Evolutionary conservation across 2,797 vertebrate genomes (phyloP), one percentile per base, ranked within the genome.

Genomic region (Chaunax sp.): DNA sequence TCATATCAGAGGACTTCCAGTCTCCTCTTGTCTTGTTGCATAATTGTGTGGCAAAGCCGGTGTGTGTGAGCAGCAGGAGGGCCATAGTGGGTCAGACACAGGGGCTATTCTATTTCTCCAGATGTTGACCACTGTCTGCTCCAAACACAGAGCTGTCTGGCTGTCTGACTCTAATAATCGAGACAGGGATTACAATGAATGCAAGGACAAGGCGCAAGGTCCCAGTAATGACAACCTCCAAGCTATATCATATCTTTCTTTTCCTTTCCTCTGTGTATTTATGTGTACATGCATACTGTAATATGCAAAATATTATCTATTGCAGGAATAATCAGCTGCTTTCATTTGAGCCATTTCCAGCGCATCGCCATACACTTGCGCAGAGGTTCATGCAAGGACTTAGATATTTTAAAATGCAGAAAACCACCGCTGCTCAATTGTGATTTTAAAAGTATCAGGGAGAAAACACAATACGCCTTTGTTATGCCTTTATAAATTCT

Each of bases 41-140:
- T 57, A 65, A 57, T 49, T 63, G 56, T 23, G 47, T 33, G 49
- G 11, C 19, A 26, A 22, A 73, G 50, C 40, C 1, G 47, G n/a
- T 46, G 45, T 56, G 49, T 53, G 50, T 23, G 66, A 72, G 66
- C 28, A 81, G 65, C 76, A 69, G 61, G 15, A 65, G 40, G 65
- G 67, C 59, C n/a, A 0, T 25, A 41, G 63, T 41, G 52, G 80
- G 62, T 70, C 50, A 70, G 70, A 67, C 77, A 16, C 20, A 3
- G 59, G 33, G 64, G 69, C 54, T 70, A 62, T 62, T 89, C 54
- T 70, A 62, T 62, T 89, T 91, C 81, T 91, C 91, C 92, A 94
- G 90, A 91, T 90, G 92, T 81, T 91, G 80, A 84, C 85, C 80
- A 82, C 40, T 70, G 83, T 82, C 77, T 82, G 72, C 66, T 87